Evolutionary conservation across 2,888 invertebrate species (phyloP), one percentile per base, ranked within the genome.

Genomic region (Apomyelois bistriatella): DNA sequence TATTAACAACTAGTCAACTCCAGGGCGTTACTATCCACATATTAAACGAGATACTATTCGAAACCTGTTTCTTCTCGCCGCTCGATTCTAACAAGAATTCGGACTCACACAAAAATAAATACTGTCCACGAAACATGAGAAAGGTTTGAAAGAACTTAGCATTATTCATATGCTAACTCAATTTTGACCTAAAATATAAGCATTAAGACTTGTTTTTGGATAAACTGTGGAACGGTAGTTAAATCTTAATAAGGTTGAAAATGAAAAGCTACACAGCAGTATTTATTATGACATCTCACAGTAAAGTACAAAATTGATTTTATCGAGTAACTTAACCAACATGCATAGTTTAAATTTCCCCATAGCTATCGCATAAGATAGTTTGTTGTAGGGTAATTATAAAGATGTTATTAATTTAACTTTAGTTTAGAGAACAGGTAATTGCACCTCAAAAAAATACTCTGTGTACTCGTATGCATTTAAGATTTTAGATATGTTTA

Each of bases 271-370:
- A 76, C 82, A 78, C 77, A 79, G 72, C 70, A 78, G 79, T 87
- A 86, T 87, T 87, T 87, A 87, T 85, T 85, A 85, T 85, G 87
- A 85, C 85, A 84, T 83, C 70, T 68, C 74, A 81, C 79, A 79
- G 79, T 86, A 88, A 85, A 83, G 82, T 83, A 84, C 81, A 82
- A 81, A 87, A 85, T 88, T 84, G 82, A 87, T 87, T 83, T 83
- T 81, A 84, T 85, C 85, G 77, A 72, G 70, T 63, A 22, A 22
- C 22, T 5, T 72, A 72, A 74, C 70, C 70, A 71, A 73, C 74
- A 79, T 72, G 75, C 74, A 76, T 82, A 76, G 74, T 76, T 81
- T 70, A 72, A 75, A 80, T 81, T 75, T 80, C 75, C 73, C 65
- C 60, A 61, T 56, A 67, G 67, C 57, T 67, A 67, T 22, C 22